Evolutionary conservation across 2,113 vertebrate species (phyloP).

Genomic region (Cephalophus harveyi): DNA sequence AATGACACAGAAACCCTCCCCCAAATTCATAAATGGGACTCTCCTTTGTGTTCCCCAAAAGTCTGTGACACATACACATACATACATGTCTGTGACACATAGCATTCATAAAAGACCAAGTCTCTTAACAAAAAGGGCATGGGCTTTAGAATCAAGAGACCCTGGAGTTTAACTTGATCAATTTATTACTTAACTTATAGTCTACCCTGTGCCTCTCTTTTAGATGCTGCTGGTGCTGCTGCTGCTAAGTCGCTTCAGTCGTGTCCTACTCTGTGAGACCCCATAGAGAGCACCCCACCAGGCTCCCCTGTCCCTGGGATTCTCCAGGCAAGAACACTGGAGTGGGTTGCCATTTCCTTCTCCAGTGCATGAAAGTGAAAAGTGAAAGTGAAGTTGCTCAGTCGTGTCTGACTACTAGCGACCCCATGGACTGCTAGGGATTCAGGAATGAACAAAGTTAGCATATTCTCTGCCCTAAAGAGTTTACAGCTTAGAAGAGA

Average conservation of each 20-base stretch:
- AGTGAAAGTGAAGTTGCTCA: too few relatives aligned
- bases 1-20: not conserved
- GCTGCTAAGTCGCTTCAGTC: too few relatives aligned
- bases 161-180: not conserved
- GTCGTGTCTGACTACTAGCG: too few relatives aligned
- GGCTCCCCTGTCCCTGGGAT: too few relatives aligned
- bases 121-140: not conserved
- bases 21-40: not conserved
- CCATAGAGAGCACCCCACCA: too few relatives aligned
- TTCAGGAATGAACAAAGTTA: not conserved
- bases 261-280: too few relatives aligned
- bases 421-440: not conserved
- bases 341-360: too few relatives aligned
- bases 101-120: not conserved
- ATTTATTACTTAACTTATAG: not conserved
- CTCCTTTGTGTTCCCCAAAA: not conserved
- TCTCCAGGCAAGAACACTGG: too few relatives aligned
- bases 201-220: not conserved
- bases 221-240: not conserved
- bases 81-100: not conserved
- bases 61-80: not conserved
- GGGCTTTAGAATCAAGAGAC: not conserved
- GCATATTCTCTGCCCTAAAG: not conserved
- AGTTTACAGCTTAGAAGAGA: not conserved
- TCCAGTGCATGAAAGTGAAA: too few relatives aligned